A percentile compares a stretch with the other conserved stretches of the same genome.
Evolutionary conservation across 2,888 invertebrate genomes (phyloP).

Genomic region (Stenoptilia bipunctidactyla): DNA sequence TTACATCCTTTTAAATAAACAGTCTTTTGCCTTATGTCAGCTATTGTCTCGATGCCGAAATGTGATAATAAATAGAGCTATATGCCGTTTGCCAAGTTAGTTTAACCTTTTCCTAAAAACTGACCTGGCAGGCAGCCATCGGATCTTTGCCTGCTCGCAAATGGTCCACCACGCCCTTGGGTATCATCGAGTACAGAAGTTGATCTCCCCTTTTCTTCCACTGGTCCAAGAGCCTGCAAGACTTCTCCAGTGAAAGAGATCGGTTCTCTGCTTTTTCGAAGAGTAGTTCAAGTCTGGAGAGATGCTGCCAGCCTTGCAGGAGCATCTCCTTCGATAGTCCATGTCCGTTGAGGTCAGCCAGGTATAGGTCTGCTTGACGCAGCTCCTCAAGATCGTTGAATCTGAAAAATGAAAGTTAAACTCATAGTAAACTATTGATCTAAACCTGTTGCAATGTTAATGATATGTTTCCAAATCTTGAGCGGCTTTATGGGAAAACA

Average conservation of each 20-base stretch:
- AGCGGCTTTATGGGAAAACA: no score
- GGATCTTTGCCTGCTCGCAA: constrained; percentile 82
- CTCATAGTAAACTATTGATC: background rate
- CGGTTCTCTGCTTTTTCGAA: constrained; percentile 87
- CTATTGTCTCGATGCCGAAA: no score
- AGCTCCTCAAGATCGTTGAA: constrained; percentile 89
- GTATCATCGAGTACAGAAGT: constrained; percentile 92
- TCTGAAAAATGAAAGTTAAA: constrained; percentile 46
- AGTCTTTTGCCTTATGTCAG: no score
- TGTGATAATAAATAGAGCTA: no score
- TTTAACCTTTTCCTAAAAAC: no score
- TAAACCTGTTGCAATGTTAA: no score
- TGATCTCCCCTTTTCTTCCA: constrained; percentile 91
- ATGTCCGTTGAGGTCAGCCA: constrained; percentile 88
- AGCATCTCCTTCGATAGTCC: constrained; percentile 88
- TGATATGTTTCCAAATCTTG: no score
- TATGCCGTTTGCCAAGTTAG: no score
- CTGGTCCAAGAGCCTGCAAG: constrained; percentile 80
- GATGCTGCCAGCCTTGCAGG: constrained; percentile 87
- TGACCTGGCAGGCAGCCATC: constrained; percentile 83
- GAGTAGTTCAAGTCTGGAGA: constrained; percentile 82
- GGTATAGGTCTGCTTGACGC: constrained; percentile 80
- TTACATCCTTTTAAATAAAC: no score
- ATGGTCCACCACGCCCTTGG: constrained; percentile 85
- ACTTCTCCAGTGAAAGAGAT: constrained; percentile 83